Evolutionary conservation across 2,113 vertebrate genomes (phyloP), one percentile per base, ranked within the genome.

Genomic region (Lutjanus erythropterus): DNA sequence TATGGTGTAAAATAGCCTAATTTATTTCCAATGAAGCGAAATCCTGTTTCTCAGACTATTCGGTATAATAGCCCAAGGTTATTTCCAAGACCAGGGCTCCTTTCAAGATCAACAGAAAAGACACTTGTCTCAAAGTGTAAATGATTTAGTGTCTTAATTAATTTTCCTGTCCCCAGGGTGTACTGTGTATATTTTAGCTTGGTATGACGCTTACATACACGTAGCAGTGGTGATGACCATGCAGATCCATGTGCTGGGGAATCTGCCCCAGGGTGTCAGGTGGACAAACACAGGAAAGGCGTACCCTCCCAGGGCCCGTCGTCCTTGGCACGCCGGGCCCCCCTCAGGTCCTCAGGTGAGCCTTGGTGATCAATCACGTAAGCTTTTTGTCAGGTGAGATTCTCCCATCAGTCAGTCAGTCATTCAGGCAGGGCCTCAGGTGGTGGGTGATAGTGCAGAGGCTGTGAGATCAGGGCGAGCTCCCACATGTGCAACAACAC

Each of bases 321-420:
- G 76, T 79, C 80, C 75, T 89, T 83, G 80, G 83, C 88, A 89
- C 3, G n/a, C 64, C n/a, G 52, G 59, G 64, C 23, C 82, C 72
- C 91, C 92, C 92, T 87, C 80, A 67, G 93, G 91, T 91, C 88
- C 86, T 93, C 93, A 92, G 92, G 86, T 92, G 90, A 91, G 88
- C 65, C 70, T 73, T 0, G 19, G 84, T 88, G 87, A 91, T 92
- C 89, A 94, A 92, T 94, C 93, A 94, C 73, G 65, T 68, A 72
- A 71, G 83, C 80, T 81, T 85, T 88, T 86, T 90, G 87, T 94
- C 93, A 90, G 93, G 82, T 82, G 80, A 92, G 91, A 92, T 91
- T 91, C 84, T 81, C 87, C 87, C 83, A 88, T 92, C 90, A 91
- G 86, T 90, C 88, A 90, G 66, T 86, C 88, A 91, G 53, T 89